Base-by-base conservation (phyloP, 2,113 vertebrate genomes). In the Protobothrops flavoviridis region DNA sequence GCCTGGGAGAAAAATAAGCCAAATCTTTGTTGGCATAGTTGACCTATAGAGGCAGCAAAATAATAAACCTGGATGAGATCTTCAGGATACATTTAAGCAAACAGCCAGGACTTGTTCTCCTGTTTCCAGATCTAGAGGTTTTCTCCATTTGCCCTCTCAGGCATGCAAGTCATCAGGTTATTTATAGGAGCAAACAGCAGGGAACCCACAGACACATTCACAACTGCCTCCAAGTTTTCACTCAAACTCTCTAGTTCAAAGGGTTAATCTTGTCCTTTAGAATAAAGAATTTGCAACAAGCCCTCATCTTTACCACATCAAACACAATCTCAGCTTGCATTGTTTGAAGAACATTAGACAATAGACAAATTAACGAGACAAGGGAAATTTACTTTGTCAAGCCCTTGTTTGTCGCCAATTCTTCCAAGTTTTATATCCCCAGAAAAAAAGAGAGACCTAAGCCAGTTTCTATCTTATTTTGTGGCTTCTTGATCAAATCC, bases 231-330 rank as follows among this genome's bases (percentile, higher is more conserved):
- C 94, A 6, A 94, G 55, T 93, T 96, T 96, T 96, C 96, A 91
- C 95, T 95, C 94, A 95, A 93, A 87, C 39, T 87, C 33, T 86
- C 39, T 64, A 95, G 97, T 98, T 98, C 97, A 97, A 98, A 98
- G 96, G 94, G 94, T 0, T 94, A 90, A 94, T 95, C 95, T 94
- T 86, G 11, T 93, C 94, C 93, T 57, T 96, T 95, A 94, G 93
- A 39, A 94, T 96, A 95, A 95, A 96, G 97, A 95, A 92, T 96
- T 88, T 94, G 96, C 96, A 93, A 95, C 4, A 93, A 92, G 96
- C 89, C 93, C 93, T n/a, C 94, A 90, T 24, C 92, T 94, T 97
- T 98, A 96, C 95, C 97, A 98, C 96, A 96, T 97, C 97, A 97
- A 97, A 98, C 97, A 81, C 50, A 61, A 0, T 87, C 69, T 61